A percentile compares a stretch with the other conserved stretches of the same genome.
phyloP scores from a whole-genome alignment of 1,140 invertebrate genomes.

The Dendroctonus valens region DNA sequence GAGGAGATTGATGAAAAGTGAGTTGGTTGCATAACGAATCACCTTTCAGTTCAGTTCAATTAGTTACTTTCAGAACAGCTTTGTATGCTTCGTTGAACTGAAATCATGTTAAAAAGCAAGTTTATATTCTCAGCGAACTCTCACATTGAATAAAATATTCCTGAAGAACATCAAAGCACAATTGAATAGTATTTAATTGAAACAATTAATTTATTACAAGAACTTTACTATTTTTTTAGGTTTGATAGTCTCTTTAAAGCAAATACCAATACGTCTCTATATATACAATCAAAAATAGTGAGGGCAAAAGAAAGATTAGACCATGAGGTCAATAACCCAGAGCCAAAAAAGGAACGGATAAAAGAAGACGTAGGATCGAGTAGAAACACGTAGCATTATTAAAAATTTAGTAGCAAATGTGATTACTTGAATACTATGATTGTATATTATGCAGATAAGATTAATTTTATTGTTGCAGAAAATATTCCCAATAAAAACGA shows the following conservation, averaged over 20 bases:
- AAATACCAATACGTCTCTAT: conserved; percentile 94
- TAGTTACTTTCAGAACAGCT: background rate
- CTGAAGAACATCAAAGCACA: background rate
- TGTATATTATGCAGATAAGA: conserved; percentile 3
- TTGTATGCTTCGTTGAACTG: background rate
- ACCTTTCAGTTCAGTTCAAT: conserved; percentile 1
- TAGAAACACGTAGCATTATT: conserved; percentile 32
- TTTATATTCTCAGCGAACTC: background rate
- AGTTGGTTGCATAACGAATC: background rate
- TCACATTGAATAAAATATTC: background rate
- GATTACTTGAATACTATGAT: background rate
- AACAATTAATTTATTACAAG: background rate
- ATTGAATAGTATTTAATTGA: background rate
- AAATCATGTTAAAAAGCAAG: background rate
- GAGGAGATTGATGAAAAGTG: conserved; percentile 73
- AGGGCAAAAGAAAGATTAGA: conserved; percentile 91
- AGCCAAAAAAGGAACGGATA: conserved; percentile 31
- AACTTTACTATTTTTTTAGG: conserved; percentile 23
- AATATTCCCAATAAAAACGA: background rate
- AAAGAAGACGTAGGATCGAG: conserved; percentile 26
- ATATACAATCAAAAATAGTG: conserved; percentile 96
- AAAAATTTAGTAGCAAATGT: conserved; percentile 21
- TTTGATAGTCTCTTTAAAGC: conserved; percentile 87
- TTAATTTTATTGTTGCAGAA: conserved; percentile 1
- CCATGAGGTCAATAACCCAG: conserved; percentile 60